A percentile compares a stretch with the other conserved stretches of the same genome.
These are phyloP conservation scores for Drosophila cognata DNA, from an alignment of 2,888 invertebrate genomes.

Conservation along the genomic window DNA sequence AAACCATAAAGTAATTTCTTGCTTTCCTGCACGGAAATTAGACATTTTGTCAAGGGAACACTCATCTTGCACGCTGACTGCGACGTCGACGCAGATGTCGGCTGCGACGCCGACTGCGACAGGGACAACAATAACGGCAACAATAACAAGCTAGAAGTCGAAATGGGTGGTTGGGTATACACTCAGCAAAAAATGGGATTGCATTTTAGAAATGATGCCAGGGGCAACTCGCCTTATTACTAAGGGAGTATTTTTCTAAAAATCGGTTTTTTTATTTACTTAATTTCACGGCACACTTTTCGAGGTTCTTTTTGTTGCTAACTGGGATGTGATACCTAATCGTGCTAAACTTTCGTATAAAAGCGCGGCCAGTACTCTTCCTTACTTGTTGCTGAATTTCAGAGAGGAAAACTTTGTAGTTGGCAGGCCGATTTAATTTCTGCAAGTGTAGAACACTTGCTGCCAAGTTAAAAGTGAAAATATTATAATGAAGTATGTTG, in stretches of 20 bases:
- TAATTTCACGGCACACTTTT: not conserved
- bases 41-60: conserved; percentile 81
- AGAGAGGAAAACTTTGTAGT: not conserved
- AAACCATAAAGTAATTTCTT: conserved; percentile 82
- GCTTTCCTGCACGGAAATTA: conserved; percentile 81
- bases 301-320: too few species aligned
- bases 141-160: conserved; percentile 43
- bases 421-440: not conserved
- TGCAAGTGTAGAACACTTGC: conserved; percentile 30
- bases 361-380: not conserved
- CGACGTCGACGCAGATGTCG: conserved; percentile 26
- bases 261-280: not conserved
- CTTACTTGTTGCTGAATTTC: not conserved
- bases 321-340: too few species aligned
- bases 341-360: not conserved
- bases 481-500: conserved; percentile 80
- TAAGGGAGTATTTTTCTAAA: not conserved
- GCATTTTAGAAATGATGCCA: not conserved
- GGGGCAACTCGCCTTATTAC: not conserved
- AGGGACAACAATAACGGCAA: conserved; percentile 62
- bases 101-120: conserved; percentile 7
- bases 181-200: not conserved
- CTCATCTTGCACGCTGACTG: conserved; percentile 41
- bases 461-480: conserved; percentile 76
- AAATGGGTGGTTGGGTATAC: not conserved